These are phyloP conservation scores for Stichodactyla helianthus DNA, from an alignment of 64 coral and sea anemone species.

Conservation along the genomic window DNA sequence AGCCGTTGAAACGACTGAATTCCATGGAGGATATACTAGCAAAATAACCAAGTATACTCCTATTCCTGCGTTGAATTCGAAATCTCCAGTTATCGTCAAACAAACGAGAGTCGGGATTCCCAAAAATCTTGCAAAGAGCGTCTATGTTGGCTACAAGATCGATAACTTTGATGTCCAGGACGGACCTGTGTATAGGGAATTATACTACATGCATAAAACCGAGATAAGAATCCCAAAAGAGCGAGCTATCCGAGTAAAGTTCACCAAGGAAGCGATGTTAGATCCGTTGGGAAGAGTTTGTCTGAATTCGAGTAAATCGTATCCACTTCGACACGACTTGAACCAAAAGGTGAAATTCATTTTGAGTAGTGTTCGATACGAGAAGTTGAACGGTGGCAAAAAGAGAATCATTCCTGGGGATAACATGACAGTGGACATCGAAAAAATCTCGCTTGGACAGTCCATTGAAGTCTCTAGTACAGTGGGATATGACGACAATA, in stretches of 20 bases:
- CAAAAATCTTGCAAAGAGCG: neutral
- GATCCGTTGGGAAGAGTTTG: neutral
- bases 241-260: neutral
- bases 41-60: constrained; percentile 20
- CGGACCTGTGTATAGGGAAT: neutral
- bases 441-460: neutral
- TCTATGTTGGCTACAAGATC: neutral
- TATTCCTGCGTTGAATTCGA: neutral
- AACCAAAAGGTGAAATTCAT: neutral
- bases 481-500: constrained; percentile 2
- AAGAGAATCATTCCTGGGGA: neutral
- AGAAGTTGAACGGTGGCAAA: neutral
- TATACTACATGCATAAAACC: neutral
- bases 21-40: neutral
- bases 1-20: neutral
- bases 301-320: neutral
- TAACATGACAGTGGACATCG: neutral
- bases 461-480: constrained; percentile 12
- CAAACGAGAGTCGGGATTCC: constrained; percentile 3
- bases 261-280: neutral
- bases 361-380: neutral
- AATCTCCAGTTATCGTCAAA: constrained; percentile 7
- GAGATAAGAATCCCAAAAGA: neutral
- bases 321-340: neutral
- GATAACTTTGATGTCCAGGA: neutral